Percentiles rank a stretch among this genome's conserved stretches.
Conservation (phyloP, 2,797 vertebrate genomes). For the Acrossocheilus wenchowensis region DNA sequence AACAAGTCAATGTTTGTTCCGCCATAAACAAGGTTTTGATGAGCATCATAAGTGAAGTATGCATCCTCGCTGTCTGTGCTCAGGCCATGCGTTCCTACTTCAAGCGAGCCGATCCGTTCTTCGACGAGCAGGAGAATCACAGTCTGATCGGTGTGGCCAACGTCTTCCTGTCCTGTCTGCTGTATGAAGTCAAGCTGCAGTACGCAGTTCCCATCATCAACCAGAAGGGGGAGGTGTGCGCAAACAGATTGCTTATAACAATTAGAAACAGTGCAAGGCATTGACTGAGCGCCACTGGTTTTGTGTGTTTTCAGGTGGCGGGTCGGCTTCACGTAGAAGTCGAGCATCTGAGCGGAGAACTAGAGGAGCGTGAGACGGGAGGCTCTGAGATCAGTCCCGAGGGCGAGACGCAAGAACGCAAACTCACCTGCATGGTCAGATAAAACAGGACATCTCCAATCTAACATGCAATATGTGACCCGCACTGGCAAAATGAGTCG, state of each 20-base stretch:
- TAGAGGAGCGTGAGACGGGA: slow-evolving; percentile 85
- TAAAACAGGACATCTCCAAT: neutral
- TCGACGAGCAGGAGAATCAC: slow-evolving; percentile 96
- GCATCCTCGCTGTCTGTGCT: neutral
- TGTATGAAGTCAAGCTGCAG: slow-evolving; percentile 93
- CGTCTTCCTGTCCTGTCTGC: slow-evolving; percentile 94
- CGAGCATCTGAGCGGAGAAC: slow-evolving; percentile 84
- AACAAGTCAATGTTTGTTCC: neutral
- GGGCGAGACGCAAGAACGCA: slow-evolving; percentile 84
- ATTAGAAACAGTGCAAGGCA: neutral
- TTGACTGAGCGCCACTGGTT: neutral
- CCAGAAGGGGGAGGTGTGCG: slow-evolving; percentile 93
- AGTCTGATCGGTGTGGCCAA: slow-evolving; percentile 97
- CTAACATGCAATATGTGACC: neutral
- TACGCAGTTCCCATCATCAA: slow-evolving; percentile 97
- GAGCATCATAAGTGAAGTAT: neutral
- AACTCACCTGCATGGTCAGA: slow-evolving; percentile 90
- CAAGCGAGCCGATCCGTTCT: slow-evolving; percentile 93
- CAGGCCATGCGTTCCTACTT: slow-evolving; percentile 92
- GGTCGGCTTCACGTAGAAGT: slow-evolving; percentile 94
- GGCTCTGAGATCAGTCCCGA: slow-evolving; percentile 79
- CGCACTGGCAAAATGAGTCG: neutral
- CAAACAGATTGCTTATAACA: accelerated
- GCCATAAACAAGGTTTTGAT: neutral
- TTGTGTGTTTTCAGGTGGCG: slow-evolving; percentile 79